Evolutionary conservation across 2,888 invertebrate genomes (phyloP), one percentile per base, ranked within the genome.

Genomic region (Fragum sueziense): DNA sequence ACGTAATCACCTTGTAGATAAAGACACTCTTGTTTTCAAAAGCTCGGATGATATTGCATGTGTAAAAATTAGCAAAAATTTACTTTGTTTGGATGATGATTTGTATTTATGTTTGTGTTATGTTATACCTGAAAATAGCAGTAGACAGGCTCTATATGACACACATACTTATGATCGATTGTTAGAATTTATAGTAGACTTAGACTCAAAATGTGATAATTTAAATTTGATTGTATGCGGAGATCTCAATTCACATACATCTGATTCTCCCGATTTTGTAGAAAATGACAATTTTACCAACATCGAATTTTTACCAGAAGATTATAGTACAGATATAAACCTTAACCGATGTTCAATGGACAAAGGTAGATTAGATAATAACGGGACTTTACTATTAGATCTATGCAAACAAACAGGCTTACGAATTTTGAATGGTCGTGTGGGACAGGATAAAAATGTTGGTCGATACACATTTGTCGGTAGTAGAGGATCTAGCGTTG

Each of bases 341-440:
- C 9, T 33, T n/a, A 3, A 20, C 20, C 51, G 73, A 1, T 52
- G 34, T 41, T 61, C 69, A 47, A 47, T 69, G 61, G 70, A 75
- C 31, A 25, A 59, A 25, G 61, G 34, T 34, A 33, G 41, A 6
- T 20, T 51, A 25, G 59, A 69, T 34, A 51, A 57, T 29, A 59
- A 75, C 25, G 74, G 74, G 29, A n/a, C 25, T 41, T 9, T 70
- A 17, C n/a, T 76, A 37, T 33, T 76, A 37, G 76, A 76, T 37
- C 27, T 76, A n/a, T 70, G 61, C 9, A 76, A 76, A 37, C 70
- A 70, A 22, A 65, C 76, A 27, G 76, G 70, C 4, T n/a, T 76
- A 2, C 57, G 76, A 1, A 70, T 76, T 27, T 17, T 70, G 34
- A 76, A 70, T 34, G 76, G 76, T n/a, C 17, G 76, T 20, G 33